These are phyloP conservation scores for Paedocypris micromegethes DNA, from an alignment of 2,797 vertebrate genomes.

Conservation along the genomic window DNA sequence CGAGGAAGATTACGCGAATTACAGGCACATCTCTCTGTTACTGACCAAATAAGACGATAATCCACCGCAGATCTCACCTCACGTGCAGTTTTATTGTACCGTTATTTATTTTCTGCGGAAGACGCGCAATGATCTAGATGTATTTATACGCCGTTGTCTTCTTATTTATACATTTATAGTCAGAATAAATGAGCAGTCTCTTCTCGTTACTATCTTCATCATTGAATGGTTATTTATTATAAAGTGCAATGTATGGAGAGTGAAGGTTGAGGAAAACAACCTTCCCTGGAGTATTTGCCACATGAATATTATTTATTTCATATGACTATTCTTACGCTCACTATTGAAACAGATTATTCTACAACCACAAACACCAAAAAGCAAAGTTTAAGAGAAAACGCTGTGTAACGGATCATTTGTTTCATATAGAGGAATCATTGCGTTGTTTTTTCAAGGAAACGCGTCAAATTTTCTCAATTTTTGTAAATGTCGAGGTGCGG, in stretches of 20 bases:
- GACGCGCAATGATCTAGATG: constrained; percentile 46
- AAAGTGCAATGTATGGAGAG: constrained; percentile 39
- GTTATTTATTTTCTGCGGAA: constrained; percentile 54
- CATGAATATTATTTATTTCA: constrained; percentile 32
- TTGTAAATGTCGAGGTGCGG: no score
- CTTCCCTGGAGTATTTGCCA: neutral
- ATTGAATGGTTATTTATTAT: constrained; percentile 50
- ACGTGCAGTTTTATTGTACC: constrained; percentile 37
- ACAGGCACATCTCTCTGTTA: constrained; percentile 78
- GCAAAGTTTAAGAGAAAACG: constrained; percentile 20
- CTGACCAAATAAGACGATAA: constrained; percentile 74
- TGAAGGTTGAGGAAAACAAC: constrained; percentile 39
- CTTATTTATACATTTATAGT: constrained; percentile 55
- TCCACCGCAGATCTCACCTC: constrained; percentile 59
- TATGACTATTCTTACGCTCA: constrained; percentile 27
- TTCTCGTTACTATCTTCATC: constrained; percentile 42
- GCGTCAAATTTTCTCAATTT: no score
- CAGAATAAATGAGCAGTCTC: constrained; percentile 38
- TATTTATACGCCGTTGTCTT: constrained; percentile 48
- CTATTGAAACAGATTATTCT: constrained; percentile 27
- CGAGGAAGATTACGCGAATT: constrained; percentile 74
- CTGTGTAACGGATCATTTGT: constrained; percentile 7
- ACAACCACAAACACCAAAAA: constrained; percentile 1
- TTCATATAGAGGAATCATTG: neutral
- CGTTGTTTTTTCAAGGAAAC: constrained; percentile 1